Percentiles rank a stretch among this genome's conserved stretches.
Conservation (phyloP, 2,888 invertebrate species). For the Eupithecia dodoneata region DNA sequence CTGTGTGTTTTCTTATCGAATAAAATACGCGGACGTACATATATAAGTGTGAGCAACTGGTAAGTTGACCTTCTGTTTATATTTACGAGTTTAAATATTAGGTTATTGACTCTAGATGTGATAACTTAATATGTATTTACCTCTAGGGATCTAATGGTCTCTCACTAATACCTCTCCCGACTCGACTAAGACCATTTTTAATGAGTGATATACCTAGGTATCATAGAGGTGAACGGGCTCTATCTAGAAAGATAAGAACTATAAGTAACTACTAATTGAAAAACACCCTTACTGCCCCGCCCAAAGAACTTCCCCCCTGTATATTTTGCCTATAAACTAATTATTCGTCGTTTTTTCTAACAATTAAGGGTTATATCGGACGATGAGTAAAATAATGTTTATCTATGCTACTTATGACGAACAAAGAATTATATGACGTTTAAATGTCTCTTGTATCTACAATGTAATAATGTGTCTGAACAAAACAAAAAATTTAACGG, state of each 20-base stretch:
- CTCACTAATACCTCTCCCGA: not conserved
- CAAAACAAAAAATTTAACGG: not conserved
- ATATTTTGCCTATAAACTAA: not conserved
- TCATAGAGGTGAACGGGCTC: not conserved
- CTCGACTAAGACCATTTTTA: not conserved
- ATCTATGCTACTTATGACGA: not conserved
- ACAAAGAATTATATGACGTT: not conserved
- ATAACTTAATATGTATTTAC: too few relatives aligned
- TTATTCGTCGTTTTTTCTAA: not conserved
- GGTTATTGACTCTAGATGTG: not conserved
- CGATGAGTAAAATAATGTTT: not conserved
- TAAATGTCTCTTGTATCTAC: not conserved
- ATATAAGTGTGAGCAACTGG: not conserved
- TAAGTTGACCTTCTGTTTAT: not conserved
- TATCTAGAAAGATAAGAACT: not conserved
- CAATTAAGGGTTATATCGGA: not conserved
- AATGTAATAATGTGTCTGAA: not conserved
- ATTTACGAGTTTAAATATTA: not conserved
- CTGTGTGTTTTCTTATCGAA: slow-evolving; percentile 21
- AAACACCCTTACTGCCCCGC: not conserved
- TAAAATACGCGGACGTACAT: not conserved
- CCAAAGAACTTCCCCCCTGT: too few relatives aligned
- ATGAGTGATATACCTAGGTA: not conserved
- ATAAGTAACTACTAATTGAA: not conserved
- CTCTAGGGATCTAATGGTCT: not conserved